These are phyloP conservation scores for Prietella phreatophila DNA, from an alignment of 2,113 vertebrate genomes.

Conservation along the genomic window DNA sequence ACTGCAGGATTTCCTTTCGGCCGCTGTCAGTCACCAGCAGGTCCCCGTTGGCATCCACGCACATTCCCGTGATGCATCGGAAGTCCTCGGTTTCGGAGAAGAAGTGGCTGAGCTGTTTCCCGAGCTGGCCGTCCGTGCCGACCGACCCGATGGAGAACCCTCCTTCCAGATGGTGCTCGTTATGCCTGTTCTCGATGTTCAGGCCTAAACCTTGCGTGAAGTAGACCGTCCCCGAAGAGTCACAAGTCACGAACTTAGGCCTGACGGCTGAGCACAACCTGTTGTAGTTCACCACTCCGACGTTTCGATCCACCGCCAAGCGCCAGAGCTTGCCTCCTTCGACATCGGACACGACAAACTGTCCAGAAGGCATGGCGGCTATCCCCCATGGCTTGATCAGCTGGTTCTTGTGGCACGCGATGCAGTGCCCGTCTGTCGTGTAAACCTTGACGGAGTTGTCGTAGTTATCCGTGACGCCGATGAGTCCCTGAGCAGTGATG, in stretches of 20 bases:
- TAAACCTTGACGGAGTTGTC: conserved; percentile 97
- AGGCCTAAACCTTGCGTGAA: conserved; percentile 95
- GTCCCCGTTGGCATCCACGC: conserved; percentile 89
- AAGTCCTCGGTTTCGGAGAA: conserved; percentile 95
- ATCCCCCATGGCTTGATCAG: conserved; percentile 97
- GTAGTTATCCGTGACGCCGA: conserved; percentile 93
- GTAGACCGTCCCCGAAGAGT: conserved; percentile 87
- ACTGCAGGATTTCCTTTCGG: conserved; percentile 92
- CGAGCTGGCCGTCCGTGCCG: conserved; percentile 86
- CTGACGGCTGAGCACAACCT: conserved; percentile 90
- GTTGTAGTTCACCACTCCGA: conserved; percentile 91
- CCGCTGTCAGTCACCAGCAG: conserved; percentile 94
- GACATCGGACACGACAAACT: conserved; percentile 95
- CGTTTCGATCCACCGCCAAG: conserved; percentile 85
- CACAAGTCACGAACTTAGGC: conserved; percentile 95
- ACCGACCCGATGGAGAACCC: conserved; percentile 95
- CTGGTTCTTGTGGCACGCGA: conserved; percentile 93
- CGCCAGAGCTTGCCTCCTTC: conserved; percentile 97
- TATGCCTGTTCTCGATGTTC: conserved; percentile 91
- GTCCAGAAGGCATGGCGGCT: conserved; percentile 86
- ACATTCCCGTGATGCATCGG: conserved; percentile 98
- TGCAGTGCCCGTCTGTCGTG: conserved; percentile 89
- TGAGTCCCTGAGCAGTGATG: conserved; percentile 89
- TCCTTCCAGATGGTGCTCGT: conserved; percentile 91
- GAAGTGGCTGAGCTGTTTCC: conserved; percentile 95